phyloP scores from a whole-genome alignment of 1,140 invertebrate species.

The Microplitis mediator region DNA sequence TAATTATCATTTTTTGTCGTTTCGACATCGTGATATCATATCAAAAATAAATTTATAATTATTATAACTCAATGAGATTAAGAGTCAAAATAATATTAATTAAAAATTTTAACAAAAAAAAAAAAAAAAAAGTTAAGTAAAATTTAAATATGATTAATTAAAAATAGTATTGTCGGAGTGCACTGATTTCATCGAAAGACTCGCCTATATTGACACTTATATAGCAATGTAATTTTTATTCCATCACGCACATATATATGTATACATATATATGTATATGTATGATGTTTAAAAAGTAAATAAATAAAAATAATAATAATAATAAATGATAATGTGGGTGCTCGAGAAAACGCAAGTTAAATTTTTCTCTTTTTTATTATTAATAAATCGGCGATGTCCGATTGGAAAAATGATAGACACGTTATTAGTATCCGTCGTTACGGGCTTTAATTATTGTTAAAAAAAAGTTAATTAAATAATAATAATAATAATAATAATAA shows the following conservation, averaged over 20 bases:
- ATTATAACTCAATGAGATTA: neutral
- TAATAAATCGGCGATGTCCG: neutral
- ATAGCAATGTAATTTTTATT: constrained; percentile 12
- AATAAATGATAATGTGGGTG: constrained; percentile 7
- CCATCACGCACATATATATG: neutral
- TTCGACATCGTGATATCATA: constrained; percentile 31
- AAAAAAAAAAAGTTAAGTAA: too few species aligned
- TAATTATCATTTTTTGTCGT: constrained; percentile 15
- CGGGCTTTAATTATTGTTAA: constrained; percentile 25
- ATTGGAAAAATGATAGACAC: neutral
- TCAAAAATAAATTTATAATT: constrained; percentile 21
- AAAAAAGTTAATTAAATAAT: neutral
- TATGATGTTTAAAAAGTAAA: constrained; percentile 21
- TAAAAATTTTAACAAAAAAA: too few species aligned
- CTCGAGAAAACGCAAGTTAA: neutral
- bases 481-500: too few species aligned
- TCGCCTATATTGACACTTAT: neutral
- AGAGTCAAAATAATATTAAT: neutral
- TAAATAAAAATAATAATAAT: constrained; percentile 17
- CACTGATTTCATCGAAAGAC: neutral
- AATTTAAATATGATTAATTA: constrained; percentile 8
- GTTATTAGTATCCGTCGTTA: constrained; percentile 21
- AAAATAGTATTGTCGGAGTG: constrained; percentile 16
- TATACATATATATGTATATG: too few species aligned
- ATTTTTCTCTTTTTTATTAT: neutral